Conservation (phyloP, 2,888 invertebrate species). For the Ochropacha duplaris region DNA sequence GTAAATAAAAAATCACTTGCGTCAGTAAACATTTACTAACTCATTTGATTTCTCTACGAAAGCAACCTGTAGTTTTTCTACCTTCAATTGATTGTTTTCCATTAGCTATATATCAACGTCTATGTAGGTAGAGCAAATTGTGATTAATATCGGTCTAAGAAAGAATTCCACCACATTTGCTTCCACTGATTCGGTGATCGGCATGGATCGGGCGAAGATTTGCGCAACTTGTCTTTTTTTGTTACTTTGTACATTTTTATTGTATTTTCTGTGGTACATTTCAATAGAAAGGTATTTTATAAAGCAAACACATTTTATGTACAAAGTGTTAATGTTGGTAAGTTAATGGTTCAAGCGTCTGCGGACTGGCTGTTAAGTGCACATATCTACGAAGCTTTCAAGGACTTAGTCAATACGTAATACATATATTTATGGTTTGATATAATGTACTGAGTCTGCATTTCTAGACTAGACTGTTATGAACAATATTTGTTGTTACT, state of each 20-base stretch:
- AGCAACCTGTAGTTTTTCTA: neutral
- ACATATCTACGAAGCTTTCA: neutral
- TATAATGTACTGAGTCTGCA: neutral
- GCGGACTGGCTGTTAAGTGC: neutral
- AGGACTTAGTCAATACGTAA: neutral
- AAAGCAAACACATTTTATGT: neutral
- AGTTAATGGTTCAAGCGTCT: neutral
- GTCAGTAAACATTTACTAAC: neutral
- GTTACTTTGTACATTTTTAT: neutral
- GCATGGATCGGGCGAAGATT: constrained; percentile 34
- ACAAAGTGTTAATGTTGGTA: neutral
- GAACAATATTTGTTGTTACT: too few relatives aligned
- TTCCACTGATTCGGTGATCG: constrained; percentile 64
- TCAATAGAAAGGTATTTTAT: neutral
- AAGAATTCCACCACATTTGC: constrained; percentile 55
- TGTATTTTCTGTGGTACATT: neutral
- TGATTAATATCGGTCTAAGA: constrained; percentile 69
- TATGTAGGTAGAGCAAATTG: constrained; percentile 59
- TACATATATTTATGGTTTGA: neutral
- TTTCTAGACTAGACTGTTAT: neutral
- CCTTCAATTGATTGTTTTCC: constrained; percentile 9
- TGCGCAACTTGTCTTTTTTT: constrained; percentile 19
- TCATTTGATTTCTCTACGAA: neutral
- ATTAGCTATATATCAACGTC: constrained; percentile 62
- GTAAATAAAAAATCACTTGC: neutral